A percentile compares a stretch with the other conserved stretches of the same genome.
Evolutionary conservation across 2,797 vertebrate species (phyloP).

Genomic region (Hoplostethus atlanticus): DNA sequence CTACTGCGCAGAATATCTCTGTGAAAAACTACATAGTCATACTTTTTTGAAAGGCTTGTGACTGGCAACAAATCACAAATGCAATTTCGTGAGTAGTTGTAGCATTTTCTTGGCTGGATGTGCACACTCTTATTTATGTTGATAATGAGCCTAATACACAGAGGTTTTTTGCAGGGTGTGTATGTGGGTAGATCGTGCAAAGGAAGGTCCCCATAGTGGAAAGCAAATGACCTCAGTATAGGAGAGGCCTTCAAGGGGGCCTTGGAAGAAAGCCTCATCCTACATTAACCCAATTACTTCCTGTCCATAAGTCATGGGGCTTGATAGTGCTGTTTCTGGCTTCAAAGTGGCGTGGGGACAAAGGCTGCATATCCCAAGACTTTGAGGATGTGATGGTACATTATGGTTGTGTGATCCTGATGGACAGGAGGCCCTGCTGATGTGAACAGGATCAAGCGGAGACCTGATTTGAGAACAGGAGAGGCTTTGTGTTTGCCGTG

Average conservation of each 20-base stretch:
- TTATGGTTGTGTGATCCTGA: conserved; percentile 31
- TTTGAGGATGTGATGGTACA: conserved; percentile 26
- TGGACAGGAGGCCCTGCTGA: conserved; percentile 61
- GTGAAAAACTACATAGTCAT: background rate
- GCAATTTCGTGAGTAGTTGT: conserved; percentile 12
- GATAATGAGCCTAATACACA: conserved; percentile 39
- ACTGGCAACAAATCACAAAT: conserved; percentile 15
- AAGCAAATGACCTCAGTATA: conserved; percentile 15
- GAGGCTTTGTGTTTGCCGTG: conserved; percentile 60
- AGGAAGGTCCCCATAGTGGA: conserved; percentile 5
- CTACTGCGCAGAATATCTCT: background rate
- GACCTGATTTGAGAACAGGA: conserved; percentile 62
- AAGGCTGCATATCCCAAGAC: conserved; percentile 29
- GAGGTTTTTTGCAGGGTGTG: conserved; percentile 50
- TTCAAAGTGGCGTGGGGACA: conserved; percentile 42
- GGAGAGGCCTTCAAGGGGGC: conserved; percentile 20
- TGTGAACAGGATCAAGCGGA: conserved; percentile 54
- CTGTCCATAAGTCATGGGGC: conserved; percentile 14
- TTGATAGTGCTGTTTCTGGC: conserved; percentile 14
- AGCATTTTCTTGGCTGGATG: conserved; percentile 25
- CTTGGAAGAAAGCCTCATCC: conserved; percentile 5
- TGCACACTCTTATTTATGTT: conserved; percentile 42
- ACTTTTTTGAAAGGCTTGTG: background rate
- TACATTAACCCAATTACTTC: conserved; percentile 37
- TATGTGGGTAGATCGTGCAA: conserved; percentile 14